A percentile compares a stretch with the other conserved stretches of the same genome.
These are phyloP conservation scores for Steromphala cineraria DNA, from an alignment of 2,888 invertebrate genomes.

Conservation along the genomic window DNA sequence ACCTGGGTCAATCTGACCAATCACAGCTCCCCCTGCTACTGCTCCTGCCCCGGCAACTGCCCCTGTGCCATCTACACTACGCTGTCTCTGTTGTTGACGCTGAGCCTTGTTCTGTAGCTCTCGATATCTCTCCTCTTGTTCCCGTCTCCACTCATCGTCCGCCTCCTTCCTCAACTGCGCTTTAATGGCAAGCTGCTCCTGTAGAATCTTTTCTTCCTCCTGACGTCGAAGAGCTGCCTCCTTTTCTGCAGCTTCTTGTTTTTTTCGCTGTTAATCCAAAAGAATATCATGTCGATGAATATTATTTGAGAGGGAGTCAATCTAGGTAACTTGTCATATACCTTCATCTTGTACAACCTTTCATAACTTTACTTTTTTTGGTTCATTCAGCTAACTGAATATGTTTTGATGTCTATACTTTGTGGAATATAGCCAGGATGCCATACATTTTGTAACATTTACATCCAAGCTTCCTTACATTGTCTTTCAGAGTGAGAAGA, in stretches of 20 bases:
- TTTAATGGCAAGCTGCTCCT: constrained; percentile 49
- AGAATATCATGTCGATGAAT: neutral
- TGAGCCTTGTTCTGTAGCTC: constrained; percentile 61
- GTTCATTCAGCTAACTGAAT: too few relatives aligned
- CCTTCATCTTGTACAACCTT: too few relatives aligned
- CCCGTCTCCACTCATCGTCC: constrained; percentile 63
- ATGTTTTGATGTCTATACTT: too few relatives aligned
- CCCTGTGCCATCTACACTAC: neutral
- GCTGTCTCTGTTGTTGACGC: constrained; percentile 35
- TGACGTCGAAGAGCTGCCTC: neutral
- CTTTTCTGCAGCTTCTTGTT: constrained; percentile 11
- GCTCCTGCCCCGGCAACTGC: neutral
- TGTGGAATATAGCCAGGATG: too few relatives aligned
- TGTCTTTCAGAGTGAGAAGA: too few relatives aligned
- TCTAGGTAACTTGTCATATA: too few relatives aligned
- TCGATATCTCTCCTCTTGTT: constrained; percentile 62
- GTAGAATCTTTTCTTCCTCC: constrained; percentile 50
- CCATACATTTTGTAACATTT: too few relatives aligned
- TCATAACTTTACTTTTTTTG: too few relatives aligned
- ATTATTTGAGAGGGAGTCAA: too few relatives aligned
- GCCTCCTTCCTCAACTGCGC: constrained; percentile 51
- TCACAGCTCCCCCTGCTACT: neutral
- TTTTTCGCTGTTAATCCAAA: constrained; percentile 38
- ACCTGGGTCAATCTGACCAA: neutral
- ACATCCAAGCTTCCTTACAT: too few relatives aligned